A percentile compares a stretch with the other conserved stretches of the same genome.
Conservation (phyloP, 1,140 invertebrate genomes). For the Subanguina moxae region DNA sequence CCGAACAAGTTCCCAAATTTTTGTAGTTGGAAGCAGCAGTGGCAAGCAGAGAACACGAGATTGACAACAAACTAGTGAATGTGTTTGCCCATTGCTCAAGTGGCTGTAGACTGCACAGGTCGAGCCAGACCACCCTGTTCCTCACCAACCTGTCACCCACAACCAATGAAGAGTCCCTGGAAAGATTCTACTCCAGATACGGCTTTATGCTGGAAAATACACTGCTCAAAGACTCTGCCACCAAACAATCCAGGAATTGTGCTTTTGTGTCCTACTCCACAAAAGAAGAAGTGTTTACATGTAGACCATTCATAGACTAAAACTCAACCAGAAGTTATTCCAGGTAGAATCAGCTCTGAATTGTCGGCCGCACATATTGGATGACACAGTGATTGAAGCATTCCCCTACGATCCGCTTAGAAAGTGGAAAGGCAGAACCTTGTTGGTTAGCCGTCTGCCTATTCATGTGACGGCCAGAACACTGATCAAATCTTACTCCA, state of each 20-base stretch:
- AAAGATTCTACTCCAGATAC: background rate
- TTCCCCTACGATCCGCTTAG: no score
- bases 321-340: no score
- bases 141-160: background rate
- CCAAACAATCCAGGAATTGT: no score
- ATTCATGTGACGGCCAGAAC: background rate
- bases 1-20: no score
- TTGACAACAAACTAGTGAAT: background rate
- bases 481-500: background rate
- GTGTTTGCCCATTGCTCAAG: background rate
- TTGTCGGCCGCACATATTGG: no score
- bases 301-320: no score
- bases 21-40: conserved; percentile 2
- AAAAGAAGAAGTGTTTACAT: no score
- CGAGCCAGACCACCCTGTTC: background rate
- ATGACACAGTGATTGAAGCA: no score
- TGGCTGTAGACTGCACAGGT: background rate
- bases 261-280: no score
- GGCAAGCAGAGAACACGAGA: background rate
- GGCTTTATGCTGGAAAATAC: background rate
- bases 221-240: background rate
- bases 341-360: no score
- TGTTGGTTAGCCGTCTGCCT: background rate
- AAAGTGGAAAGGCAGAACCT: background rate
- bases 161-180: background rate